Evolutionary conservation across 64 coral and sea anemone genomes (phyloP).

Genomic region (Montipora foliosa): DNA sequence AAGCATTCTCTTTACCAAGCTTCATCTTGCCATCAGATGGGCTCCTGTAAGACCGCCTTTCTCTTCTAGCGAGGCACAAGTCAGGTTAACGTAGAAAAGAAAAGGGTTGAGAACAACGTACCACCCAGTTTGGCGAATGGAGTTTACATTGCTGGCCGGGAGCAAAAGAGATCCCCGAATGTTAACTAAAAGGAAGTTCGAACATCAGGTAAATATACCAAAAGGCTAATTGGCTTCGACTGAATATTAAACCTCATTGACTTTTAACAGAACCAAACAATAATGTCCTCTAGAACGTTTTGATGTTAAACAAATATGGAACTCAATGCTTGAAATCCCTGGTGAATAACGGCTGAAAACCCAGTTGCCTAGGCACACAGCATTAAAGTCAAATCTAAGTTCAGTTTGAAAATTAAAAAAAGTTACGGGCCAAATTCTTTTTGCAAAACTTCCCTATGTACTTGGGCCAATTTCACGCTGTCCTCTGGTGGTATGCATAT

Average conservation of each 20-base stretch:
- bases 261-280: not conserved
- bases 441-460: not conserved
- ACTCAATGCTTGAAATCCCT: not conserved
- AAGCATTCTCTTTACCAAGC: slow-evolving; percentile 36
- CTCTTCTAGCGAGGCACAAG: slow-evolving; percentile 53
- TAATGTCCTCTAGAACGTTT: not conserved
- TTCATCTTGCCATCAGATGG: slow-evolving; percentile 37
- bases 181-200: not conserved
- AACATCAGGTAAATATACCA: not conserved
- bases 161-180: not conserved
- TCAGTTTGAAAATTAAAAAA: not conserved
- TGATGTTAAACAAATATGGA: not conserved
- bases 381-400: not conserved
- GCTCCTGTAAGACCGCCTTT: slow-evolving; percentile 26
- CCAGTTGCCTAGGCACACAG: not conserved
- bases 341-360: not conserved
- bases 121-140: no score
- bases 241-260: not conserved
- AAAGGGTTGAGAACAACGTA: no score
- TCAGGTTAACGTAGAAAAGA: not conserved
- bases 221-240: not conserved
- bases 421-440: slow-evolving; percentile 1
- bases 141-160: no score
- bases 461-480: not conserved
- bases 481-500: not conserved